Evolutionary conservation across 2,888 invertebrate genomes (phyloP), one percentile per base, ranked within the genome.

Genomic region (Melipona bicolor): DNA sequence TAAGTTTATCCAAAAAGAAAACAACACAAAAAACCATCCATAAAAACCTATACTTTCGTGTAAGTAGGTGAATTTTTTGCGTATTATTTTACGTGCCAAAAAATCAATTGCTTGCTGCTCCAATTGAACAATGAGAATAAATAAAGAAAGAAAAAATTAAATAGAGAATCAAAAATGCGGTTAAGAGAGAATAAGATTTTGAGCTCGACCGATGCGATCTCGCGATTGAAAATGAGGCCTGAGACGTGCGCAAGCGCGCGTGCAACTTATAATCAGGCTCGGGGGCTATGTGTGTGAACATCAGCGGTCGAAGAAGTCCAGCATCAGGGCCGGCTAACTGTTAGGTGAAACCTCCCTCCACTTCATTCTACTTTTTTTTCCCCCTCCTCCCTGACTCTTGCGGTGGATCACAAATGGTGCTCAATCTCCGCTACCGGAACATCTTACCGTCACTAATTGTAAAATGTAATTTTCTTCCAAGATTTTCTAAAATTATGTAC

Each of bases 251-350:
- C 43, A 11, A 19, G 19, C 43, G 24, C 56, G 17, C 43, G 11
- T 43, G 43, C 43, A 43, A 43, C 9, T 43, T 9, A 9, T 9
- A 43, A 43, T 43, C 43, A 43, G 43, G 43, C 43, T 43, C 43
- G 27, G 24, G 9, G 9, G 43, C 9, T 43, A 43, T 67, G 61
- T 49, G 59, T 77, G 36, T 59, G 71, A 49, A 19, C 43, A 50
- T n/a, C 67, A 67, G 65, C 56, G 84, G 83, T 81, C 83, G 85
- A 85, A 87, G 77, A 61, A 77, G 83, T 76, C 77, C 82, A 84
- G 83, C 88, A 88, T 88, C 87, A 88, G 87, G 80, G 70, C 83
- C 87, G 87, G 72, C 67, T 88, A 88, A 88, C 88, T 88, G 87
- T 88, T 88, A 80, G 87, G 32, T 75, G 75, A 77, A 83, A 77